Evolutionary conservation across 2,113 vertebrate genomes (phyloP), one percentile per base, ranked within the genome.

Genomic region (Melanerpes aurifrons): DNA sequence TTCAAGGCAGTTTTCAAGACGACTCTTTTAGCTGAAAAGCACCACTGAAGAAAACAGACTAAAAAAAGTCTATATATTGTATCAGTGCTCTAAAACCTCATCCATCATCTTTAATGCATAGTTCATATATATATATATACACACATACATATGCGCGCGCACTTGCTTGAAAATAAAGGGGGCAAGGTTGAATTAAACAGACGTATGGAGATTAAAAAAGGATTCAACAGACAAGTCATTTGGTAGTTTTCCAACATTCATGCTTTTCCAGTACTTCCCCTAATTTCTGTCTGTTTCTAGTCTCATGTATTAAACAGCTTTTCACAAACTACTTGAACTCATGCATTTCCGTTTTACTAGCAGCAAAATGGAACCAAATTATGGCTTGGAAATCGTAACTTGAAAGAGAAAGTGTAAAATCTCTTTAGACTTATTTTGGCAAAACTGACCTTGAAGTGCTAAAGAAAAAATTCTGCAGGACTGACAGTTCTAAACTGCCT

Each of bases 1-100:
- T 96, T 97, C 95, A 97, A 93, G 83, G 93, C 92, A 96, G 89
- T 97, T 97, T 94, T 96, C 97, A 97, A 94, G 83, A 95, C 87
- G 92, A 97, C 95, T 96, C 70, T 79, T 94, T 92, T 81, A 94
- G 92, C 94, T 80, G 94, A 97, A 94, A 94, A 92, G 91, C 86
- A 97, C 89, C 90, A 96, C 89, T 97, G 95, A 97, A 93, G 83
- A 90, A 96, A 97, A 95, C 96, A 83, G 94, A 93, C 89, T 96
- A 94, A 94, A 90, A 94, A 94, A 89, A 64, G 70, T 87, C 82
- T 96, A 37, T 86, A 1, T 92, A 72, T 88, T 87, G 7, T 86
- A 89, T 94, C 76, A 97, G 87, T 96, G 96, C 87, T 95, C 93
- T 97, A 96, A 96, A 45, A 93, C 95, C 94, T 96, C 92, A 95